Evolutionary conservation across 2,797 vertebrate species (phyloP).

Genomic region (Helarctos malayanus): DNA sequence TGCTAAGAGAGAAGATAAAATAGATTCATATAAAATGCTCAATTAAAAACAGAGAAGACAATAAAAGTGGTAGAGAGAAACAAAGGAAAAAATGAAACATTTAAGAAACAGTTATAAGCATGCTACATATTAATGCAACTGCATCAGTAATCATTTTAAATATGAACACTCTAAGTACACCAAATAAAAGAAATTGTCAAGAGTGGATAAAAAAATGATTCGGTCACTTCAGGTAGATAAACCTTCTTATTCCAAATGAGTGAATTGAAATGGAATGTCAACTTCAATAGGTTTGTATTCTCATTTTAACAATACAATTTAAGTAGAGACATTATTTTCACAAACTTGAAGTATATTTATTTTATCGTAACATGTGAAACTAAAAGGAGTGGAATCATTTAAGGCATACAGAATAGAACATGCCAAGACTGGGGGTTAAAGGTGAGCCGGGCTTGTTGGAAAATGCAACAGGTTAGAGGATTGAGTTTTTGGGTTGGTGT

Average conservation of each 20-base stretch:
- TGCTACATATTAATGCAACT: background rate
- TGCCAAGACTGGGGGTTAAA: background rate
- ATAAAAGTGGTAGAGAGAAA: background rate
- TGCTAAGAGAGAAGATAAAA: background rate
- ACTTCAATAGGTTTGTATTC: background rate
- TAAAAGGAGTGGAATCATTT: background rate
- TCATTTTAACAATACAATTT: background rate
- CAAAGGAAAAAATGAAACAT: background rate
- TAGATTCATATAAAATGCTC: background rate
- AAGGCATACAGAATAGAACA: background rate
- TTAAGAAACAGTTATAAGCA: background rate
- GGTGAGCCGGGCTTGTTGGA: background rate
- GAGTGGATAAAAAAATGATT: background rate
- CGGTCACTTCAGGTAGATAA: background rate
- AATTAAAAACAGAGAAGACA: background rate
- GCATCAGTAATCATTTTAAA: background rate
- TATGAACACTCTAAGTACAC: background rate
- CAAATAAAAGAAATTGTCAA: background rate
- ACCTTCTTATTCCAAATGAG: slow-evolving; percentile 1
- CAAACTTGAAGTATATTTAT: background rate
- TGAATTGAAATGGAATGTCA: background rate
- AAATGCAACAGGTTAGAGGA: background rate
- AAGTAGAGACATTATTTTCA: slow-evolving; percentile 2
- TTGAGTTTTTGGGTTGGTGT: background rate
- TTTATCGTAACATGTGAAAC: background rate